Base-by-base conservation (phyloP, 2,797 vertebrate species). In the Channallabes apus region DNA sequence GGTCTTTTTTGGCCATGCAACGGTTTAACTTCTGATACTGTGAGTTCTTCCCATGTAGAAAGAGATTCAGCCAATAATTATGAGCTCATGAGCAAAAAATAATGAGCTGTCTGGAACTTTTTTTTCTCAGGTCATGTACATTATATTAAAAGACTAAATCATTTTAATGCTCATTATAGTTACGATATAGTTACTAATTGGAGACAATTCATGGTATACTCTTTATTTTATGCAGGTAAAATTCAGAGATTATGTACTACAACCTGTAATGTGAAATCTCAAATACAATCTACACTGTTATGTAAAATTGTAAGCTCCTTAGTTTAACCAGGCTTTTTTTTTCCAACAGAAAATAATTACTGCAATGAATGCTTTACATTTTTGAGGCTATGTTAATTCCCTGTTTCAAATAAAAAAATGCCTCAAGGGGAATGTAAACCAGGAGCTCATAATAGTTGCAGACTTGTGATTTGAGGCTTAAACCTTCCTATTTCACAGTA, bases 381-480 rank as follows among this genome's bases (percentile, higher is more conserved):
- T 80, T 35, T 62, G 3, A 77, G 46, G 61, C 64, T 82, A 20
- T 35, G 71, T 29, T 90, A 88, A 91, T 90, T 90, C 86, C 69
- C 87, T 62, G 69, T 89, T 85, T 89, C 88, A 83, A 89, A 84
- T 87, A 76, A 87, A 86, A 88, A 38, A 35, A 88, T 84, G 88
- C 92, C 91, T 92, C 81, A 2, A 85, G 90, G 88, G 86, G 41
- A 46, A 87, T 90, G 87, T 89, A 91, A 93, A 92, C 87, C 90
- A 87, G 46, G 68, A 84, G 86, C 4, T 59, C 46, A 83, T 81
- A 87, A 89, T 92, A 92, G 89, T 91, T 91, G 89, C 89, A 90
- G 89, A 93, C 92, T 86, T 91, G 91, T 87, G 85, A 88, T 90
- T 91, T 88, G 88, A 92, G 87, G 80, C 84, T 75, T 89, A 85